phyloP scores from a whole-genome alignment of 2,888 invertebrate species.

The Ochropleura leucogaster region DNA sequence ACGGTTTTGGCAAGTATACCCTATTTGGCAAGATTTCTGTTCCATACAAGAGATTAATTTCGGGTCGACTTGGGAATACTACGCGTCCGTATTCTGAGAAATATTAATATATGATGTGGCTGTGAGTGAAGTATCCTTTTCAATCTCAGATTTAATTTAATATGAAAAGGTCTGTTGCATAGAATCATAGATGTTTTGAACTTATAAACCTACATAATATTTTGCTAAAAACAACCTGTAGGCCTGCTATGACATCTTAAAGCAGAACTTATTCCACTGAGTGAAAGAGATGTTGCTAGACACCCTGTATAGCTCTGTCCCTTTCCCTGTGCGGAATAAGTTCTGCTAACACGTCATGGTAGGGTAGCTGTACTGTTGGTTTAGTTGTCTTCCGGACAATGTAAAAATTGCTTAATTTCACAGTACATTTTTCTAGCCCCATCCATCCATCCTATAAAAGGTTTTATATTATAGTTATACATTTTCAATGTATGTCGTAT shows the following conservation, averaged over 20 bases:
- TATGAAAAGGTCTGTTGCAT: not conserved
- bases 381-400: not conserved
- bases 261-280: no score
- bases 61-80: conserved; percentile 12
- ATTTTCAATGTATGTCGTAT: not conserved
- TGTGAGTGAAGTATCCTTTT: not conserved
- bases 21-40: conserved; percentile 35
- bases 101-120: conserved; percentile 17
- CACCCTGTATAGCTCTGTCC: no score
- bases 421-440: not conserved
- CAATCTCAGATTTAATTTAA: not conserved
- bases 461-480: not conserved
- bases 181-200: not conserved
- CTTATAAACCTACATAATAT: not conserved
- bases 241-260: no score
- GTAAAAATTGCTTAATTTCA: not conserved
- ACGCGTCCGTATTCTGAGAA: conserved; percentile 28
- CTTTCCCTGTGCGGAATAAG: no score
- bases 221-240: not conserved
- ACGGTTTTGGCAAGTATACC: conserved; percentile 28
- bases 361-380: not conserved
- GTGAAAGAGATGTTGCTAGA: no score
- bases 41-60: conserved; percentile 35
- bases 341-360: no score
- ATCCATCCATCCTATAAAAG: no score